These are phyloP conservation scores for Drosophila prosaltans DNA, from an alignment of 1,140 invertebrate genomes.

Conservation along the genomic window DNA sequence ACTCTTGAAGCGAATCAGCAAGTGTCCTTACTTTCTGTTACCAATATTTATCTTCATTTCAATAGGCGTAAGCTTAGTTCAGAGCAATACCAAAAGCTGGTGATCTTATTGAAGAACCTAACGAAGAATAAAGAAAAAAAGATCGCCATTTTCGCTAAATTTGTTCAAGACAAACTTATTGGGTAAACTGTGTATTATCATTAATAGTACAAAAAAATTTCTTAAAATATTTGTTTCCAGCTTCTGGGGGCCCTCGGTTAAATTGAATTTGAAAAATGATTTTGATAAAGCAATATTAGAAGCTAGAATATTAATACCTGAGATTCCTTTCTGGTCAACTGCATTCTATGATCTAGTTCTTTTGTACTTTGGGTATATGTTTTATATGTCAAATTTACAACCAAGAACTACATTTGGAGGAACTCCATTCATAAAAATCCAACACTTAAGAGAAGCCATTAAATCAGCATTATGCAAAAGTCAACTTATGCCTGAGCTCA, in stretches of 20 bases:
- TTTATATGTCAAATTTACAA: not conserved
- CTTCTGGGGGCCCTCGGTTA: not conserved
- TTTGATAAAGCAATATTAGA: too few relatives aligned
- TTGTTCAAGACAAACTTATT: not conserved
- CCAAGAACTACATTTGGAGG: not conserved
- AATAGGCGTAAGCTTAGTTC: not conserved
- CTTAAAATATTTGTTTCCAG: not conserved
- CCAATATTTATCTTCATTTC: not conserved
- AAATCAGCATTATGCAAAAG: not conserved
- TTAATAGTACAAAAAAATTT: too few relatives aligned
- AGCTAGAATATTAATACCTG: too few relatives aligned
- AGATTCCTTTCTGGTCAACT: too few relatives aligned
- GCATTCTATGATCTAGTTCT: too few relatives aligned
- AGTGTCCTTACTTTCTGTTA: constrained; percentile 43
- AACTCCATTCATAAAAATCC: not conserved
- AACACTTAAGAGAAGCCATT: not conserved
- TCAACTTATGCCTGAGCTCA: too few relatives aligned
- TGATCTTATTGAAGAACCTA: not conserved
- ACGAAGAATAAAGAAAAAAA: not conserved
- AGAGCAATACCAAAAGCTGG: not conserved
- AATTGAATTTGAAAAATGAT: too few relatives aligned
- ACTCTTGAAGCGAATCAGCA: constrained; percentile 60
- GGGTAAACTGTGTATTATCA: not conserved
- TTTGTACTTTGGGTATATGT: too few relatives aligned
- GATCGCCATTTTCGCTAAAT: not conserved